Percentiles rank a stretch among this genome's conserved stretches.
phyloP scores from a whole-genome alignment of 1,140 invertebrate species.

The Zeugodacus cucurbitae region DNA sequence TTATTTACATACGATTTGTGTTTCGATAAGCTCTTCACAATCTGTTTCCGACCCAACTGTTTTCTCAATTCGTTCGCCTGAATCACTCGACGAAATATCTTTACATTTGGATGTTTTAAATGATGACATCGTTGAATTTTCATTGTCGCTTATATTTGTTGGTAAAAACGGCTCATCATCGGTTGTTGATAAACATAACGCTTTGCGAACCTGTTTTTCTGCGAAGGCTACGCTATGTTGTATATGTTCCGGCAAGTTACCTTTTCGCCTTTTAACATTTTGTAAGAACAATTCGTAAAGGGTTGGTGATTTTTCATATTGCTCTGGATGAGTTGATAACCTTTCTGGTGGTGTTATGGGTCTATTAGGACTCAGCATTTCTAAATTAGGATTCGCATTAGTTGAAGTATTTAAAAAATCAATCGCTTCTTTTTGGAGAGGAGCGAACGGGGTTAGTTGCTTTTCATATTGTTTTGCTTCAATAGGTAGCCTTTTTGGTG shows the following conservation, averaged over 20 bases:
- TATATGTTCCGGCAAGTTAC: slow-evolving; percentile 42
- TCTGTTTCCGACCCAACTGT: not conserved
- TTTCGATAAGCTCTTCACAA: not conserved
- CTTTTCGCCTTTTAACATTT: slow-evolving; percentile 50
- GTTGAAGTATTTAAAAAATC: not conserved
- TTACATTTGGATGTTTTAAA: slow-evolving; percentile 51
- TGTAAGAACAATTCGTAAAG: slow-evolving; percentile 58
- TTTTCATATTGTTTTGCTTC: not conserved
- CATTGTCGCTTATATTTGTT: not conserved
- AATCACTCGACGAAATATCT: slow-evolving; percentile 50
- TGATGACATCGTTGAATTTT: not conserved
- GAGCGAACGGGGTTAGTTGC: not conserved
- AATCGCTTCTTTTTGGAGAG: not conserved
- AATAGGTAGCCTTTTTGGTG: not conserved
- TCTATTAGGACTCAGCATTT: not conserved
- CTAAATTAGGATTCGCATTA: not conserved
- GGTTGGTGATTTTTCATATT: slow-evolving; percentile 53
- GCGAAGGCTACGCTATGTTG: not conserved
- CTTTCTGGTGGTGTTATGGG: slow-evolving; percentile 41
- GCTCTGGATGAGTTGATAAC: slow-evolving; percentile 40
- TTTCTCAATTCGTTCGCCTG: slow-evolving; percentile 47
- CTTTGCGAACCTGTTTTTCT: not conserved
- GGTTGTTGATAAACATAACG: not conserved
- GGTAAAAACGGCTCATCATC: not conserved
- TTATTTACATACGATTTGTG: not conserved